Percentiles rank a stretch among this genome's conserved stretches.
phyloP scores from a whole-genome alignment of 2,888 invertebrate genomes.

The Ophioninae sp. region DNA sequence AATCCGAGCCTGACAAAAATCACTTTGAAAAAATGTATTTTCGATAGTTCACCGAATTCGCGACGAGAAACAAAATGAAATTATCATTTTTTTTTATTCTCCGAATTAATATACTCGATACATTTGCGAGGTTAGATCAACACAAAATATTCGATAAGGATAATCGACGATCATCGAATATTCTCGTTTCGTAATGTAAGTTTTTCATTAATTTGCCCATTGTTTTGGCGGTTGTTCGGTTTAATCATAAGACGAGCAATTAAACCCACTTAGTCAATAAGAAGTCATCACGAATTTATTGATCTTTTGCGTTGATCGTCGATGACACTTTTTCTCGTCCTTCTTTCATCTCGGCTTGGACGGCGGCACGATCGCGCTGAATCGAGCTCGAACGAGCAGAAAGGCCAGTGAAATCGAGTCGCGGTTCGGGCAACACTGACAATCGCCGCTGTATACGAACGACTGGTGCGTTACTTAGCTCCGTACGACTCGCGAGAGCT shows the following conservation, averaged over 20 bases:
- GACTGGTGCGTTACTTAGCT: conserved; percentile 47
- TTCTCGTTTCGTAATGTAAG: neutral
- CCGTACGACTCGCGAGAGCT: conserved; percentile 27
- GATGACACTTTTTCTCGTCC: neutral
- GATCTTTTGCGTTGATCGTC: conserved; percentile 6
- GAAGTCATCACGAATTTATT: neutral
- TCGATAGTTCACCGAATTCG: neutral
- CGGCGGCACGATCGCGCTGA: neutral
- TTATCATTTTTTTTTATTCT: neutral
- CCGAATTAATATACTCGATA: conserved; percentile 8
- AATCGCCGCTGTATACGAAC: conserved; percentile 44
- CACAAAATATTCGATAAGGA: conserved; percentile 10
- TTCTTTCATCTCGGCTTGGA: neutral
- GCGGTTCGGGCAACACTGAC: conserved; percentile 50
- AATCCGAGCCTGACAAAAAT: neutral
- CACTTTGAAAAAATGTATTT: neutral
- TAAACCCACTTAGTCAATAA: neutral
- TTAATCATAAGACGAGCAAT: neutral
- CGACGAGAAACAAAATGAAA: neutral
- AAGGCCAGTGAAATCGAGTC: conserved; percentile 46
- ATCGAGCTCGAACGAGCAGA: conserved; percentile 1
- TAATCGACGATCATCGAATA: conserved; percentile 20
- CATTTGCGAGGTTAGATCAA: neutral
- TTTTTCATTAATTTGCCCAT: neutral
- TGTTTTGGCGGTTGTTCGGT: neutral